Evolutionary conservation across 2,113 vertebrate species (phyloP).

Genomic region (Telmatochromis sp.): DNA sequence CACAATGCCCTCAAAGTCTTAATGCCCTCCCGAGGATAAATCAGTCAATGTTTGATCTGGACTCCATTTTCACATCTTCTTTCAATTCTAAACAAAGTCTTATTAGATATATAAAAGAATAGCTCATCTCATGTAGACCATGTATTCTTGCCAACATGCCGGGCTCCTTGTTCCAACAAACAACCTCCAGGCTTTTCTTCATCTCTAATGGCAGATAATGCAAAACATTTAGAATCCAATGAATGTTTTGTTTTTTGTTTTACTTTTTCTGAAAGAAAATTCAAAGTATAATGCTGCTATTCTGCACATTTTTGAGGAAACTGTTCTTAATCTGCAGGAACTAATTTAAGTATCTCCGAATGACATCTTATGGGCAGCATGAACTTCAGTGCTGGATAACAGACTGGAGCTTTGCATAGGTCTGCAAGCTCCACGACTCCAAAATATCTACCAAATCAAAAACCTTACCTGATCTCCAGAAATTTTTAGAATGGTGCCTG

Average conservation of each 20-base stretch:
- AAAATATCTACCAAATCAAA: neutral
- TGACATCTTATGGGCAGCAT: neutral
- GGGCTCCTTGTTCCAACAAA: neutral
- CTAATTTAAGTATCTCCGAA: neutral
- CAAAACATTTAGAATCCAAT: neutral
- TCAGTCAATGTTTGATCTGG: slow-evolving; percentile 33
- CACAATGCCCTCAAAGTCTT: slow-evolving; percentile 19
- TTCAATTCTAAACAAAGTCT: slow-evolving; percentile 37
- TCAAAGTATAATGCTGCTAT: neutral
- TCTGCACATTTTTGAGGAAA: neutral
- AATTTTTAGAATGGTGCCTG: neutral
- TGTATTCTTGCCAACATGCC: slow-evolving; percentile 6
- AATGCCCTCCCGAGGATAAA: slow-evolving; percentile 21
- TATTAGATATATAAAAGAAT: slow-evolving; percentile 6
- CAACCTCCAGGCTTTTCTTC: neutral
- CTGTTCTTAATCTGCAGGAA: neutral
- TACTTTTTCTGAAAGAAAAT: neutral
- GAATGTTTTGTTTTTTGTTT: neutral
- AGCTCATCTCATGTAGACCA: neutral
- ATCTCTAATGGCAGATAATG: neutral
- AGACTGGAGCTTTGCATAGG: neutral
- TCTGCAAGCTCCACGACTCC: fast-evolving
- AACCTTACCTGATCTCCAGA: neutral
- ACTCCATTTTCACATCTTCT: slow-evolving; percentile 51
- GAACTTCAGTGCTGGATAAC: neutral